Conservation (phyloP, 1,140 invertebrate species). For the Leptopilina clavipes region DNA sequence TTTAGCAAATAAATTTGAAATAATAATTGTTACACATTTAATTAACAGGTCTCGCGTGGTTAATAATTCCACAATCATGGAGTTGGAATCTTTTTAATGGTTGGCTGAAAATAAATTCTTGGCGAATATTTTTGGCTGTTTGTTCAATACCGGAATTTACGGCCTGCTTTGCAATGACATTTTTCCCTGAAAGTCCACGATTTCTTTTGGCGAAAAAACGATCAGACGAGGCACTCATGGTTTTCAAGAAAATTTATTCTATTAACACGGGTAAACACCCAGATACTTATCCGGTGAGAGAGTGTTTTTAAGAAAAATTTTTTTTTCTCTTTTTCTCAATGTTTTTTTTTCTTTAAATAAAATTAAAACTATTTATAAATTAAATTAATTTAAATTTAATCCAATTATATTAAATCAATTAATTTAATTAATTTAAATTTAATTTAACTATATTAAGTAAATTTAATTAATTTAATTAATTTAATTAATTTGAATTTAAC, state of each 20-base stretch:
- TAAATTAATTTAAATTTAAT: no score
- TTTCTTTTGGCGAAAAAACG: constrained; percentile 78
- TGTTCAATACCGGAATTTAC: constrained; percentile 79
- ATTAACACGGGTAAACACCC: constrained; percentile 74
- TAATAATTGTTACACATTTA: no score
- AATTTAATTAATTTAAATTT: no score
- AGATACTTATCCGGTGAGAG: constrained; percentile 68
- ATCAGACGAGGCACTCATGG: constrained; percentile 74
- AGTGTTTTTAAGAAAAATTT: constrained; percentile 29
- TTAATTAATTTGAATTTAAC: no score
- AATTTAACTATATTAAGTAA: no score
- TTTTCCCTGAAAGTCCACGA: constrained; percentile 84
- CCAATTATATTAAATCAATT: no score
- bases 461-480: no score
- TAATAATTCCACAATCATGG: constrained; percentile 78
- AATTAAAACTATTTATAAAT: no score
- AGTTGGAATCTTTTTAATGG: constrained; percentile 58
- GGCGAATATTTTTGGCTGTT: constrained; percentile 81
- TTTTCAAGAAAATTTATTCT: constrained; percentile 76
- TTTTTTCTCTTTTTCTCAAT: constrained; percentile 27
- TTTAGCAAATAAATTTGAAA: no score
- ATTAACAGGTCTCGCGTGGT: constrained; percentile 81
- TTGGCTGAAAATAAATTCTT: constrained; percentile 75
- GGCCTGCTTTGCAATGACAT: constrained; percentile 76
- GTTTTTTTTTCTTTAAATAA: background rate